phyloP scores from a whole-genome alignment of 2,797 vertebrate genomes.

The Pristis pectinata region DNA sequence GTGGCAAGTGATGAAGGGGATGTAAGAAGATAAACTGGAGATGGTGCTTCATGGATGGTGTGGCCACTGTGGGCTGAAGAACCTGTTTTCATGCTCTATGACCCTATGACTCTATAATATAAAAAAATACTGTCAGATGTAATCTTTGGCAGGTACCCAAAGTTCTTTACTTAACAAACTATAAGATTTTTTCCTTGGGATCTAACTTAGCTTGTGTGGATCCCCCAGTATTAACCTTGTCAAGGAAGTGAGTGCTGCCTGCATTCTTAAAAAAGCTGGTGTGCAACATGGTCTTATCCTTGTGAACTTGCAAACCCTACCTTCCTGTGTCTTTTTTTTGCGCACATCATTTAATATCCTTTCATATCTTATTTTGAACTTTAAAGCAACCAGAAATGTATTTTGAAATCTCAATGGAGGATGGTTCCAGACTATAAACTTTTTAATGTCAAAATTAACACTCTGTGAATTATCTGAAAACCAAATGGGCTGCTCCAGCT shows the following conservation, averaged over 20 bases:
- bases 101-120: no score
- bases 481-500: neutral
- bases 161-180: neutral
- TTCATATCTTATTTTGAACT: neutral
- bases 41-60: no score
- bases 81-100: no score
- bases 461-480: neutral
- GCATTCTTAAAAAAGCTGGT: no score
- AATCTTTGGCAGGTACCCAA: neutral
- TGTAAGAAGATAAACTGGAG: no score
- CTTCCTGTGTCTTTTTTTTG: neutral
- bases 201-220: neutral
- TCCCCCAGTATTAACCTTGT: neutral
- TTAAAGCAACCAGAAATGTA: neutral
- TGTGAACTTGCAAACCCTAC: neutral
- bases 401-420: neutral
- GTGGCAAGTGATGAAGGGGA: no score
- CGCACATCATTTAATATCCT: neutral
- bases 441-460: neutral
- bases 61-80: no score
- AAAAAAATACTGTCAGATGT: conserved; percentile 7
- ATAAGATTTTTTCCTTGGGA: neutral
- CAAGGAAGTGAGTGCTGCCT: neutral
- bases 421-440: neutral
- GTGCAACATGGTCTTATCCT: neutral